Evolutionary conservation across 2,113 vertebrate genomes (phyloP).

Genomic region (Atractosteus spatula): DNA sequence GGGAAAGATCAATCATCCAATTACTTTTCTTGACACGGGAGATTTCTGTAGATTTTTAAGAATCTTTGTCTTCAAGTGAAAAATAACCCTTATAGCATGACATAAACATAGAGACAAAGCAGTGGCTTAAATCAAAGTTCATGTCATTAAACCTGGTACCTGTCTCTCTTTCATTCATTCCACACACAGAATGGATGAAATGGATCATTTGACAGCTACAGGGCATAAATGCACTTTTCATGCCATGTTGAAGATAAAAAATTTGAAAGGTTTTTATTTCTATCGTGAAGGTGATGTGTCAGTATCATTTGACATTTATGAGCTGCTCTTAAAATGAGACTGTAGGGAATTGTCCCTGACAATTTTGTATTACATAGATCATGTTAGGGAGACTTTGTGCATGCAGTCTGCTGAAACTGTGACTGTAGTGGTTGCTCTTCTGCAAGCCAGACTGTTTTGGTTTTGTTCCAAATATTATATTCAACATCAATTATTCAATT

Average conservation of each 20-base stretch:
- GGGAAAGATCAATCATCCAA: too few species aligned
- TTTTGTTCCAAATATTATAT: not conserved
- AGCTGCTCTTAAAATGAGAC: conserved; percentile 2
- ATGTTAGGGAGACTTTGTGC: not conserved
- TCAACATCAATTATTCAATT: not conserved
- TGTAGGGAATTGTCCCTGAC: not conserved
- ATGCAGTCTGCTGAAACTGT: not conserved
- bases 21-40: too few species aligned
- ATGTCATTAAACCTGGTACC: too few species aligned
- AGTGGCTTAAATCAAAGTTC: too few species aligned
- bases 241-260: not conserved
- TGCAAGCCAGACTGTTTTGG: not conserved
- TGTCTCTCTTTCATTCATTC: too few species aligned
- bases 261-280: conserved; percentile 4
- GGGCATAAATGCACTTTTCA: conserved; percentile 1
- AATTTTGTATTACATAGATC: conserved; percentile 13
- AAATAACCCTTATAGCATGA: too few species aligned
- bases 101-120: too few species aligned
- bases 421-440: not conserved
- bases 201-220: not conserved
- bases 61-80: too few species aligned
- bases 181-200: not conserved
- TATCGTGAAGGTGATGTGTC: conserved; percentile 9
- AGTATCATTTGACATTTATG: conserved; percentile 11
- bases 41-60: too few species aligned